These are phyloP conservation scores for Harmothoe impar DNA, from an alignment of 2,888 invertebrate genomes.

Conservation along the genomic window DNA sequence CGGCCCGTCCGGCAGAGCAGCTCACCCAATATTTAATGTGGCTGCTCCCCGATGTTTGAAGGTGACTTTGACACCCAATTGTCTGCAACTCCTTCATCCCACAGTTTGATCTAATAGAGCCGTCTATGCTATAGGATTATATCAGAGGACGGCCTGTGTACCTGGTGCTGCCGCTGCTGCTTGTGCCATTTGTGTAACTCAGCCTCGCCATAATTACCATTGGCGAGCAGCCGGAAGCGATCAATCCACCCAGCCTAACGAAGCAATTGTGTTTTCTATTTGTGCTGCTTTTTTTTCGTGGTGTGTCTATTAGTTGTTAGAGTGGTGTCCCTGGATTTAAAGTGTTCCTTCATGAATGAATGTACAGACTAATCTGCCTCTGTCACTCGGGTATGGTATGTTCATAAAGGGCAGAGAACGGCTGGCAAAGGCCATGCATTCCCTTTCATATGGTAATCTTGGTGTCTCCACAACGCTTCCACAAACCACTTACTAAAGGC, in stretches of 20 bases:
- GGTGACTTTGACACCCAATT: conserved; percentile 31
- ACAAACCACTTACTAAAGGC: too few species aligned
- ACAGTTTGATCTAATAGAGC: background rate
- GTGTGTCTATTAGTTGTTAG: background rate
- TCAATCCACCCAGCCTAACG: background rate
- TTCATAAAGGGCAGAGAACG: too few species aligned
- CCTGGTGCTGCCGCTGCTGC: background rate
- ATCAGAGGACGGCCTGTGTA: background rate
- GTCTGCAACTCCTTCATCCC: background rate
- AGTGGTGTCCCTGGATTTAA: conserved; percentile 40
- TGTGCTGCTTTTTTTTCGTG: background rate
- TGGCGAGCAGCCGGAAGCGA: conserved; percentile 1
- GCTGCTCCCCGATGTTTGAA: background rate
- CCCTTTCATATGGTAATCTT: too few species aligned
- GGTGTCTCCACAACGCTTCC: too few species aligned
- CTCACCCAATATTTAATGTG: background rate
- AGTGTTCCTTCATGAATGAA: background rate
- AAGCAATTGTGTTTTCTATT: background rate
- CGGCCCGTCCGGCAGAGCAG: background rate
- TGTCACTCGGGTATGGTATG: too few species aligned
- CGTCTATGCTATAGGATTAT: background rate
- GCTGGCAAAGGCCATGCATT: too few species aligned
- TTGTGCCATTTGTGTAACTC: background rate
- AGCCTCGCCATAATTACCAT: background rate
- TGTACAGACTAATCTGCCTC: too few species aligned